Evolutionary conservation across 2,113 vertebrate species (phyloP), one percentile per base, ranked within the genome.

Genomic region (Callospermophilus lateralis): DNA sequence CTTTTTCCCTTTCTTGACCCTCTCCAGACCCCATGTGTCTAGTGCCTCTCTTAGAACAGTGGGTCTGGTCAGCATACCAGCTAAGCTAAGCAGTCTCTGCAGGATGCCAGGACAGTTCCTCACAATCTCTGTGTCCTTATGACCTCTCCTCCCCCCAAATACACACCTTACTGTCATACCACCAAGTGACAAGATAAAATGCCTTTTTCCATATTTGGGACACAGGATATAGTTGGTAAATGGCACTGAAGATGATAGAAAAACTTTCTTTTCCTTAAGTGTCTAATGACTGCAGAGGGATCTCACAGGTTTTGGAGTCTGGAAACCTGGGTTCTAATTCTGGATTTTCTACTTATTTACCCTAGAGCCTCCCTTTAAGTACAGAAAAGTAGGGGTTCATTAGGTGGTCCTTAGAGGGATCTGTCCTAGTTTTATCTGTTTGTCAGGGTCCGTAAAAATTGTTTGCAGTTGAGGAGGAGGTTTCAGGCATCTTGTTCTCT

Each of bases 291-390:
- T 91, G 2, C 48, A 77, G 39, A 67, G 65, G 10, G 28, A 37
- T 96, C 70, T 48, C 19, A 48, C 8, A 91, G 55, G 5, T 78
- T 94, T 91, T 55, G 26, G 48, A 93, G 61, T 80, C 24, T 94
- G 77, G 53, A 94, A 89, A 90, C 39, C 30, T 78, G 26, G 45
- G 30, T 83, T 90, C n/a, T 51, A 79, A 55, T 86, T 92, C 8
- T 45, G n/a, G 1, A 8, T 72, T 34, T 84, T 61, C 22, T 51
- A 16, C 67, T 90, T 24, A 74, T 32, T 91, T 48, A 48, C 16
- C 68, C 42, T 85, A 95, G 32, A 87, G 37, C 24, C 45, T 90
- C 55, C 34, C 26, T 89, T 89, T 48, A 92, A 68, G 63, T 30
- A 13, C 48, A 67, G 53, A 81, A 51, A 42, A 68, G 5, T 32